Evolutionary conservation across 2,113 vertebrate species (phyloP).

Genomic region (Picathartes gymnocephalus): DNA sequence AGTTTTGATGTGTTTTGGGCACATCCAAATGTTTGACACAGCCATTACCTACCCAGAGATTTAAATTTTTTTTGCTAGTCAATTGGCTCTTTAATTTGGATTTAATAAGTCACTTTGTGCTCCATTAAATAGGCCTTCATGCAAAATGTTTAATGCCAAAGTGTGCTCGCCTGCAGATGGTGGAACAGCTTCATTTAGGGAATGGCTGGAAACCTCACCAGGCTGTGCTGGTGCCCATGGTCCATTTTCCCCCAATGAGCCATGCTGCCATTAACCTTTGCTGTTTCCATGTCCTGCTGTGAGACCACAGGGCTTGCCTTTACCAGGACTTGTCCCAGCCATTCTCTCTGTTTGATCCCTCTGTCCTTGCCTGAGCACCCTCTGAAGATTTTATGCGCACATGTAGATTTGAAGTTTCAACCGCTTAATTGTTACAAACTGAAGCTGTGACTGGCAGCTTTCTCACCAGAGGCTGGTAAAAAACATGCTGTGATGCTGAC

Average conservation of each 20-base stretch:
- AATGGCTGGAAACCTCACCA: constrained; percentile 6
- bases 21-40: background rate
- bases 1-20: background rate
- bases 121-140: constrained; percentile 51
- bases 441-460: background rate
- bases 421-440: background rate
- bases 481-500: background rate
- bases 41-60: background rate
- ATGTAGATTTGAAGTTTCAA: background rate
- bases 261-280: background rate
- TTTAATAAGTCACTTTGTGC: constrained; percentile 50
- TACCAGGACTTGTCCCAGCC: background rate
- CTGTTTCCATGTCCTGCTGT: background rate
- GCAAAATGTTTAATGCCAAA: constrained; percentile 34
- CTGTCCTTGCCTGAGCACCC: background rate
- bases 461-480: background rate
- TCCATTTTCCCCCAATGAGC: constrained; percentile 17
- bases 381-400: background rate
- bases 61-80: constrained; percentile 31
- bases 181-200: constrained; percentile 37
- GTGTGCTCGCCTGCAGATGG: background rate
- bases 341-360: background rate
- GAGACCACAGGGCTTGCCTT: background rate
- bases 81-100: constrained; percentile 35
- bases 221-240: background rate